Evolutionary conservation across 2,888 invertebrate genomes (phyloP).

Genomic region (Aspidiotus destructor): DNA sequence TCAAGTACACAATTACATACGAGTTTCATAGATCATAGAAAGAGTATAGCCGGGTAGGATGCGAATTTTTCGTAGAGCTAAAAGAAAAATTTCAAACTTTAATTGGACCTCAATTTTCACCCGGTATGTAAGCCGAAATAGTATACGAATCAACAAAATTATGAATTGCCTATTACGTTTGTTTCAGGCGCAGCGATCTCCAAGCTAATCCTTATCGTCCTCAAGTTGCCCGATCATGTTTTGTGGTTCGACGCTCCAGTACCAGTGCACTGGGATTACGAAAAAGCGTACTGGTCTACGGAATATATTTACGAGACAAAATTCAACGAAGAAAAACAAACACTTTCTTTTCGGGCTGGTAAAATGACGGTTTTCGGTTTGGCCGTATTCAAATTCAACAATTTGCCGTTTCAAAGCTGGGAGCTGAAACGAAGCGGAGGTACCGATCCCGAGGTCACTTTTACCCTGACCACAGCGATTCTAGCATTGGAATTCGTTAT

Average conservation of each 20-base stretch:
- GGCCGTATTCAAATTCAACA: conserved; percentile 62
- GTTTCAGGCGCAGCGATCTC: conserved; percentile 46
- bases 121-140: no score
- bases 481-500: conserved; percentile 49
- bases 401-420: conserved; percentile 79
- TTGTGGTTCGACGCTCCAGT: conserved; percentile 72
- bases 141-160: no score
- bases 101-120: no score
- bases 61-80: no score
- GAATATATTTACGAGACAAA: conserved; percentile 60
- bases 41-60: no score
- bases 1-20: no score
- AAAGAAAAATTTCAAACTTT: no score
- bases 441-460: conserved; percentile 41
- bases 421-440: conserved; percentile 60
- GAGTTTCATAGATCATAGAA: no score
- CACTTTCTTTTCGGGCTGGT: conserved; percentile 62
- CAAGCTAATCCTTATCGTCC: conserved; percentile 57
- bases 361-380: conserved; percentile 63
- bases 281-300: conserved; percentile 54
- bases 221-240: conserved; percentile 59
- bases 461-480: conserved; percentile 46
- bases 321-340: conserved; percentile 73
- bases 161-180: not conserved
- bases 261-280: conserved; percentile 58